Percentiles rank a stretch among this genome's conserved stretches.
phyloP scores from a whole-genome alignment of 2,888 invertebrate genomes.

The Leptinotarsa peninsularis region DNA sequence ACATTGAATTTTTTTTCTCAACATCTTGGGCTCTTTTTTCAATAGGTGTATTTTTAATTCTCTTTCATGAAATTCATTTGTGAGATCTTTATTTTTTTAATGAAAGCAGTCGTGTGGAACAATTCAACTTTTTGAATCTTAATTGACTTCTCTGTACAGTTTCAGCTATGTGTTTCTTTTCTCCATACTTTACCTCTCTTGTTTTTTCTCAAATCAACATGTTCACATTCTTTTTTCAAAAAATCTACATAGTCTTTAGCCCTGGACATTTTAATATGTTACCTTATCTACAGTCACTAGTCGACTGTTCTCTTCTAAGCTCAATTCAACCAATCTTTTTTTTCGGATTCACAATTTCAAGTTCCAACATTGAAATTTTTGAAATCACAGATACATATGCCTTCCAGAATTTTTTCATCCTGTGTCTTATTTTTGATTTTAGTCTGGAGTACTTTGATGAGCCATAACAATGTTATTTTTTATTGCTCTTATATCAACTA shows the following conservation, averaged over 20 bases:
- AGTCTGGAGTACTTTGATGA: slow-evolving; percentile 53
- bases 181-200: slow-evolving; percentile 75
- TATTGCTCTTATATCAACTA: slow-evolving; percentile 55
- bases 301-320: slow-evolving; percentile 62
- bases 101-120: slow-evolving; percentile 66
- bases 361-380: slow-evolving; percentile 59
- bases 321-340: slow-evolving; percentile 54
- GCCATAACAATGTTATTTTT: slow-evolving; percentile 53
- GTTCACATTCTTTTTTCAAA: slow-evolving; percentile 58
- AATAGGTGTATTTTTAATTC: slow-evolving; percentile 52
- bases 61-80: slow-evolving; percentile 51
- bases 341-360: slow-evolving; percentile 57
- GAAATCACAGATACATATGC: slow-evolving; percentile 59
- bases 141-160: slow-evolving; percentile 73
- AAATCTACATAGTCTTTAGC: slow-evolving; percentile 62
- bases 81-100: slow-evolving; percentile 50
- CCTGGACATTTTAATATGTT: slow-evolving; percentile 59
- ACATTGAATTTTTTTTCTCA: slow-evolving; percentile 28
- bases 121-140: slow-evolving; percentile 69
- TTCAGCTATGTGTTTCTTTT: slow-evolving; percentile 78
- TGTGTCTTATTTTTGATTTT: slow-evolving; percentile 46
- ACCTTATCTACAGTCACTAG: slow-evolving; percentile 60
- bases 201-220: slow-evolving; percentile 61
- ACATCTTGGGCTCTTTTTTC: slow-evolving; percentile 50
- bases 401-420: slow-evolving; percentile 51